Conservation (phyloP, 2,888 invertebrate species). For the Norana najaformis region DNA sequence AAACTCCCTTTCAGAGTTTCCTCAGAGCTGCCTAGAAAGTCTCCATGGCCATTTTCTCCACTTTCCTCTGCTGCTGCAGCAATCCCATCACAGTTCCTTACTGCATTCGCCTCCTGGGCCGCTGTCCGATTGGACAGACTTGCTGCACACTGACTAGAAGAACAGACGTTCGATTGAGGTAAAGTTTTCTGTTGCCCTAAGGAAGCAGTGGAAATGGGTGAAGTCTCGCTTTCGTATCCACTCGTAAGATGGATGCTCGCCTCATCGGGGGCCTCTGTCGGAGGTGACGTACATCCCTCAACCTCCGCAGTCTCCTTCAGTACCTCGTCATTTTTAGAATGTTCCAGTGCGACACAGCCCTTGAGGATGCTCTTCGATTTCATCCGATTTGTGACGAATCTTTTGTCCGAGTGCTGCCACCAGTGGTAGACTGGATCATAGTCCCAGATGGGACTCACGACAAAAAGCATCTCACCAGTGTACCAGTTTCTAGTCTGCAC, state of each 20-base stretch:
- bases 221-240: slow-evolving; percentile 32
- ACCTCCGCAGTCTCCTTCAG: neutral
- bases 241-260: slow-evolving; percentile 30
- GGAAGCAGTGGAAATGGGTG: slow-evolving; percentile 22
- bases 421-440: slow-evolving; percentile 10
- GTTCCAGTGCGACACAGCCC: neutral
- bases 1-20: neutral
- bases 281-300: neutral
- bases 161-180: neutral
- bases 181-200: slow-evolving; percentile 19
- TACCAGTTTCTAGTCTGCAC: slow-evolving; percentile 1
- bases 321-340: neutral
- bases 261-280: neutral
- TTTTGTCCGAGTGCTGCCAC: slow-evolving; percentile 1
- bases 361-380: neutral
- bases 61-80: neutral
- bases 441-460: neutral
- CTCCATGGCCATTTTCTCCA: neutral
- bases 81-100: neutral
- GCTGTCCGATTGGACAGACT: neutral
- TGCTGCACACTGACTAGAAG: neutral
- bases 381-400: neutral
- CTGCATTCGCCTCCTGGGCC: neutral
- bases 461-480: slow-evolving; percentile 14
- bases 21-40: neutral